These are phyloP conservation scores for Dorcus hopei DNA, from an alignment of 2,888 invertebrate genomes.

Conservation along the genomic window DNA sequence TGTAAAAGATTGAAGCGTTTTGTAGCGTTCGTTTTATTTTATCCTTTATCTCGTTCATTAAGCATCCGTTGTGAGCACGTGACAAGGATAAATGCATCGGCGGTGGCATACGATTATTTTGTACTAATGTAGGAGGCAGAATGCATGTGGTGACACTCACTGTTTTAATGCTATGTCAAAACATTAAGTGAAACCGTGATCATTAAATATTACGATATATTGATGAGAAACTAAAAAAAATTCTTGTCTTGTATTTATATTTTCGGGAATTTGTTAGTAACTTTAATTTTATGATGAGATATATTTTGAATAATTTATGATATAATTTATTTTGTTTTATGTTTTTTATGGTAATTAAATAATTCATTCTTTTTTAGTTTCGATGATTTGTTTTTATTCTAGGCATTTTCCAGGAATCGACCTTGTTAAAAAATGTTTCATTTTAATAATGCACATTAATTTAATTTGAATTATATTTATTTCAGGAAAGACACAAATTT, in stretches of 20 bases:
- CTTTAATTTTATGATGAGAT: neutral
- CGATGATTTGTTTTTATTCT: neutral
- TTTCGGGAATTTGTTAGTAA: neutral
- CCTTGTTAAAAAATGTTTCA: neutral
- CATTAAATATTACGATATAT: slow-evolving; percentile 40
- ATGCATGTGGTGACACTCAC: slow-evolving; percentile 34
- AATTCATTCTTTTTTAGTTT: neutral
- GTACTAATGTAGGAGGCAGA: slow-evolving; percentile 18
- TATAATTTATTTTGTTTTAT: neutral
- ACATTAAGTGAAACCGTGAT: slow-evolving; percentile 32
- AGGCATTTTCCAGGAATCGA: neutral
- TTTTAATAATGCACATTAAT: too few species aligned
- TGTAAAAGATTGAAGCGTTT: slow-evolving; percentile 20
- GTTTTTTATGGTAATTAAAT: neutral
- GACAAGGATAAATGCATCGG: slow-evolving; percentile 14
- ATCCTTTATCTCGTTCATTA: slow-evolving; percentile 7
- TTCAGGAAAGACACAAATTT: too few species aligned
- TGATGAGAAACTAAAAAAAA: slow-evolving; percentile 33
- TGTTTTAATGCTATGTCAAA: slow-evolving; percentile 39
- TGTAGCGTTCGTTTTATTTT: slow-evolving; percentile 5
- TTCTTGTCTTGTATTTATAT: slow-evolving; percentile 8
- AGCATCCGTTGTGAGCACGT: slow-evolving; percentile 2
- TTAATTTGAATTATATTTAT: too few species aligned
- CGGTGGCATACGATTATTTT: slow-evolving; percentile 7
- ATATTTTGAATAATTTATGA: neutral